Evolutionary conservation across 2,797 vertebrate species (phyloP), one percentile per base, ranked within the genome.

Genomic region (Myotis findleyi): DNA sequence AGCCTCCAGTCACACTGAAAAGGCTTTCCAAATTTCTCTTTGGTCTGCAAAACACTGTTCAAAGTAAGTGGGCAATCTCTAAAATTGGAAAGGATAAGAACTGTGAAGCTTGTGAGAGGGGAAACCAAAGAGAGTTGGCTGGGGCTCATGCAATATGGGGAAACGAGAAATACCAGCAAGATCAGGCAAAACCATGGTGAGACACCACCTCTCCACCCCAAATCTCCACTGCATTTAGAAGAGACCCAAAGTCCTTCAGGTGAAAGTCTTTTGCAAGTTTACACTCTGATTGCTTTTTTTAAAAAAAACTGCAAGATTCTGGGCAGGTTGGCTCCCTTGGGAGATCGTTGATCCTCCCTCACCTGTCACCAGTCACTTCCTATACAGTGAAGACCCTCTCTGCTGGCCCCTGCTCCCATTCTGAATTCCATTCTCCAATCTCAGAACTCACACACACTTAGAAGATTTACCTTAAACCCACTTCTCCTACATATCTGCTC

Each of bases 21-120:
- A 82, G 68, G n/a, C 27, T 72, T 94, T 88, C 51, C 72, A 66
- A 76, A 71, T 53, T 69, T 85, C 55, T 92, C 47, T 80, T 80
- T 13, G 9, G 44, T 91, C 82, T 91, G 11, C 13, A 77, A 91
- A 82, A 85, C 4, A 75, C 47, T 83, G 51, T 75, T 88, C 85
- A 79, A 59, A 49, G 36, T 57, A 84, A 97, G 38, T 16, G 12
- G 47, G 53, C 3, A 76, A 68, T 62, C 59, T 72, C 41, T 14
- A 62, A 72, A 81, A 72, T 1, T n/a, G 38, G 53, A 79, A 94
- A 72, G 25, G 80, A 84, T 57, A 76, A 10, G 13, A 93, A 93
- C 66, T 59, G 3, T 6, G 55, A 79, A 7, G 62, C 11, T 82
- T 69, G 33, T 25, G 47, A 71, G 11, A 86, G 44, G 18, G 17